Percentiles rank a stretch among this genome's conserved stretches.
These are phyloP conservation scores for Protobothrops flavoviridis DNA, from an alignment of 2,113 vertebrate species.

Conservation along the genomic window DNA sequence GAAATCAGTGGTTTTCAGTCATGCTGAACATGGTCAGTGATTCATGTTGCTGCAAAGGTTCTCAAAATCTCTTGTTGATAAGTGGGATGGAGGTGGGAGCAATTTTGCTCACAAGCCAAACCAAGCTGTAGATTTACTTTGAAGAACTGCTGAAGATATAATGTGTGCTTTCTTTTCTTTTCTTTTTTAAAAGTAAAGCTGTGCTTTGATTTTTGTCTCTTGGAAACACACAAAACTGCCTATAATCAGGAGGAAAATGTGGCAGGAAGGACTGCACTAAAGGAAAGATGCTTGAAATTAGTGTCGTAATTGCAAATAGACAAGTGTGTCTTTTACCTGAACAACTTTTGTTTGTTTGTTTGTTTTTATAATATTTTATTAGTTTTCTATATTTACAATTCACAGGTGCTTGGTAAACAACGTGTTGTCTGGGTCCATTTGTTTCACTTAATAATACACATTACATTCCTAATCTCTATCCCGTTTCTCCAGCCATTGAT, in stretches of 20 bases:
- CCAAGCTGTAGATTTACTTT: background rate
- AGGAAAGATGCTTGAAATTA: background rate
- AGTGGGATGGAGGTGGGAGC: background rate
- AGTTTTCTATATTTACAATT: too few species aligned
- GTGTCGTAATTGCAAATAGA: background rate
- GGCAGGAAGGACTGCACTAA: background rate
- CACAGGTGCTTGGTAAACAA: too few species aligned
- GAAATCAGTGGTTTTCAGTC: conserved; percentile 13
- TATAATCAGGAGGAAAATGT: background rate
- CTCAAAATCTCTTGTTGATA: conserved; percentile 29
- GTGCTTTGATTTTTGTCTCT: conserved; percentile 5
- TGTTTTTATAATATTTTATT: too few species aligned
- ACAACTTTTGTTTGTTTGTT: background rate
- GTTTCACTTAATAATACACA: too few species aligned
- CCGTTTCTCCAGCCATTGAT: too few species aligned
- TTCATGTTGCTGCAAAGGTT: conserved; percentile 22
- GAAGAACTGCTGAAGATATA: background rate
- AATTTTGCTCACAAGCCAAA: background rate
- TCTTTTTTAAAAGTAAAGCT: fast-evolving
- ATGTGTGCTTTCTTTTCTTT: fast-evolving
- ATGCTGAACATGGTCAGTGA: background rate
- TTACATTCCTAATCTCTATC: too few species aligned
- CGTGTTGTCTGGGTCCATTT: too few species aligned
- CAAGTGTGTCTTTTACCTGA: background rate
- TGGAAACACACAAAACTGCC: background rate